Base-by-base conservation (phyloP, 2,888 invertebrate species). In the Apamea crenata region DNA sequence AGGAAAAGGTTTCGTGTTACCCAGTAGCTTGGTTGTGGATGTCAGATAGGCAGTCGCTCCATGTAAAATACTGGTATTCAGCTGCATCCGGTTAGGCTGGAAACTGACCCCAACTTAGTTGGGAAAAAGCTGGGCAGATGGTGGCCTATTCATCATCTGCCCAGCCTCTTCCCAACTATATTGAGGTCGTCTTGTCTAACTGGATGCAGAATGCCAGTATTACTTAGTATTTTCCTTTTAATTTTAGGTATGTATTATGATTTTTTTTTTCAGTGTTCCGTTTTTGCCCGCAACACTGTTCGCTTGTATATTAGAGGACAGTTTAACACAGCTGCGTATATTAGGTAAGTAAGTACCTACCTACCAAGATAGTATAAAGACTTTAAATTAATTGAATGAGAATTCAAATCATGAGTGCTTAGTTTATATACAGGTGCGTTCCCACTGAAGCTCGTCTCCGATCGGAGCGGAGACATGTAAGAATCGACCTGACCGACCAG, bases 221-320 rank as follows among this genome's bases (percentile, higher is more conserved):
- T 29, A 40, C n/a, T 67, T 67, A 16, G n/a, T 40, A 40, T 67
- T 67, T 47, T 50, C 50, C 8, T 50, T 69, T 8, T 16, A 25
- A 25, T 32, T 16, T 29, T 40, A 40, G 12, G 25, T 56, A 14
- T 2, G 0, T 29, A 21, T 40, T 18, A 36, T 3, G 12, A 71
- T 2, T 70, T 36, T 4, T 18, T 82, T 74, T 84, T 91, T 91
- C 91, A 95, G 95, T 16, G 81, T 96, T 53, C 86, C 92, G 0
- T 93, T 91, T 75, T 89, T 96, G 21, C 88, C 91, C 63, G 86
- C 93, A 0, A 92, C 91, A 2, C 68, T 95, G 29, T 94, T 94
- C 80, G 94, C 93, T 6, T 92, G 93, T 1, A 81, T 93, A 32
- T 77, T 96, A 53, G 96, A 95, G 88, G 95, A 95, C 73, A 82